Evolutionary conservation across 2,113 vertebrate genomes (phyloP).

Genomic region (Megaceryle maxima): DNA sequence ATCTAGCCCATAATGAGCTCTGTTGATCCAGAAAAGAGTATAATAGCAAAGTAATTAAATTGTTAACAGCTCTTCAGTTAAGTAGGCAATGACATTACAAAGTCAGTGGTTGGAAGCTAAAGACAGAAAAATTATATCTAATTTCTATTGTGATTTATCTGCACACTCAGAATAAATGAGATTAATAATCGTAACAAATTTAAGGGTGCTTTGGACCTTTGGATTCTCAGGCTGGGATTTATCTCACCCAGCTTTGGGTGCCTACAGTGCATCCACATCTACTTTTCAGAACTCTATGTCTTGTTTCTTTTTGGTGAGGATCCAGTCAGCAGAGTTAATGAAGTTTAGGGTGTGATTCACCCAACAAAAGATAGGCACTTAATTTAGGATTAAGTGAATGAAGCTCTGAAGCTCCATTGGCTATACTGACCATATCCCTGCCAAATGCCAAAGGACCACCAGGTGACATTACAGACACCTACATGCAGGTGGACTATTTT

Average conservation of each 20-base stretch:
- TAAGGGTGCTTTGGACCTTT: not conserved
- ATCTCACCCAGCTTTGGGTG: not conserved
- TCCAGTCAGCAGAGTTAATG: not conserved
- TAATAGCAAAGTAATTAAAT: not conserved
- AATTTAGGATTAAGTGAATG: not conserved
- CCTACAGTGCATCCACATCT: not conserved
- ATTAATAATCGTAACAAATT: not conserved
- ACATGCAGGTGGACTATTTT: not conserved
- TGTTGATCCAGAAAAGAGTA: not conserved
- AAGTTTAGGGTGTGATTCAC: not conserved
- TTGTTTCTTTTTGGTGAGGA: not conserved
- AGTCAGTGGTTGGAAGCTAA: not conserved
- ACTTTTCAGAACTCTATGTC: not conserved
- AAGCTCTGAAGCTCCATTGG: not conserved
- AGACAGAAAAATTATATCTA: not conserved
- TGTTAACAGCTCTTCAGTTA: conserved; percentile 4
- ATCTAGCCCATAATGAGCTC: not conserved
- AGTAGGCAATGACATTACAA: not conserved
- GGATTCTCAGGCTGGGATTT: not conserved
- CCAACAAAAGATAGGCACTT: not conserved
- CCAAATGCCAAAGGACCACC: not conserved
- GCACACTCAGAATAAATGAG: not conserved
- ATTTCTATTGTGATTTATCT: conserved; percentile 1
- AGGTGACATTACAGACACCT: not conserved
- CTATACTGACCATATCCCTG: not conserved